Evolutionary conservation across 2,797 vertebrate genomes (phyloP), one percentile per base, ranked within the genome.

Genomic region (Sebastiscus tertius): DNA sequence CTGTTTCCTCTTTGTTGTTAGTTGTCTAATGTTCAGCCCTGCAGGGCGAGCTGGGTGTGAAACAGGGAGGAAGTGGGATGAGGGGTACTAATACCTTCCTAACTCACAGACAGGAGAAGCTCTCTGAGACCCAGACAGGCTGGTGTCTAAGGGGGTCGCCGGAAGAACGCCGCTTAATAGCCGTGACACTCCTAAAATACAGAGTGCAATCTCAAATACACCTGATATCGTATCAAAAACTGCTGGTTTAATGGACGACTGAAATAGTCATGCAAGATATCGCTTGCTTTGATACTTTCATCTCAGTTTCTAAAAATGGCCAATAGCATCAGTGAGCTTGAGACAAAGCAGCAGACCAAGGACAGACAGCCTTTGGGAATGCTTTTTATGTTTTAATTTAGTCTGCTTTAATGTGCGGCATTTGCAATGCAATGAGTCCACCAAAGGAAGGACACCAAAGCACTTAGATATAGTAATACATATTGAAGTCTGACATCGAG

Each of bases 221-320:
- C 87, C 91, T 93, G 93, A 94, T 94, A 95, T 73, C 70, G 54
- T 92, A 93, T 93, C 89, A 85, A 86, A 78, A 78, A 42, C 64
- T 26, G 58, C 14, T 72, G 70, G 20, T 92, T 90, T 87, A 93
- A 94, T 91, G 88, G 82, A 83, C 22, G 46, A 75, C 76, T 74
- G 76, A 87, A 88, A 88, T 69, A 82, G 65, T 82, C 74, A 52
- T 64, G 10, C 31, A 12, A 75, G 90, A 93, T 91, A 92, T 46
- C n/a, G 18, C 83, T 58, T 39, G 49, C 77, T 75, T 72, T 29
- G 24, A 79, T 85, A 86, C 82, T 77, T 88, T 90, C 78, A 87
- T 91, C 63, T 84, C 79, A 29, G 73, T 13, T 81, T 80, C 87
- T 90, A 88, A 86, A 92, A 82, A 80, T 75, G 83, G 65, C 68